Conservation (phyloP, 2,888 invertebrate genomes). For the Harpalus rubripes region DNA sequence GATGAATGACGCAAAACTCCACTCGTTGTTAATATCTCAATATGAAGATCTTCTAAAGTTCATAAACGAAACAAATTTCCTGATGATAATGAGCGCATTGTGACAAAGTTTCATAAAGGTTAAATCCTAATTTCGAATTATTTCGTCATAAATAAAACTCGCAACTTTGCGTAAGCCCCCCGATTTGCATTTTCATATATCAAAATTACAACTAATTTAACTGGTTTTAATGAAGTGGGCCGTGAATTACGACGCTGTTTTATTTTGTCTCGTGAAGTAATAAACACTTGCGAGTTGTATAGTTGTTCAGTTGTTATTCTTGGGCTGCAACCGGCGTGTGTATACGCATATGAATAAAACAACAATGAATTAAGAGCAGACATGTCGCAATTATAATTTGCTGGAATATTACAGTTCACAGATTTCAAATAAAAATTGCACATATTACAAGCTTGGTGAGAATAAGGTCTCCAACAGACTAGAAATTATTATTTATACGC, state of each 20-base stretch:
- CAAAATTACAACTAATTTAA: slow-evolving; percentile 54
- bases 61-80: slow-evolving; percentile 37
- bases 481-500: too few relatives aligned
- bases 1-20: neutral
- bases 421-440: neutral
- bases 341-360: slow-evolving; percentile 2
- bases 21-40: slow-evolving; percentile 11
- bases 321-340: neutral
- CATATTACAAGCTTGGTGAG: neutral
- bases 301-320: neutral
- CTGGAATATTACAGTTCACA: neutral
- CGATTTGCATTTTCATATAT: slow-evolving; percentile 51
- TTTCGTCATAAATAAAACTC: slow-evolving; percentile 41
- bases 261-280: slow-evolving; percentile 47
- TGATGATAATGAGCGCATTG: slow-evolving; percentile 45
- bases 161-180: slow-evolving; percentile 2
- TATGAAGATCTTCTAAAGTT: slow-evolving; percentile 22
- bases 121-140: slow-evolving; percentile 43
- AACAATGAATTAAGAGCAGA: neutral
- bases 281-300: slow-evolving; percentile 46
- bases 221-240: slow-evolving; percentile 48
- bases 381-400: neutral
- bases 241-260: slow-evolving; percentile 30
- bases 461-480: too few relatives aligned
- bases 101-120: slow-evolving; percentile 45